These are phyloP conservation scores for Rhipidura dahli DNA, from an alignment of 2,113 vertebrate species.

Conservation along the genomic window DNA sequence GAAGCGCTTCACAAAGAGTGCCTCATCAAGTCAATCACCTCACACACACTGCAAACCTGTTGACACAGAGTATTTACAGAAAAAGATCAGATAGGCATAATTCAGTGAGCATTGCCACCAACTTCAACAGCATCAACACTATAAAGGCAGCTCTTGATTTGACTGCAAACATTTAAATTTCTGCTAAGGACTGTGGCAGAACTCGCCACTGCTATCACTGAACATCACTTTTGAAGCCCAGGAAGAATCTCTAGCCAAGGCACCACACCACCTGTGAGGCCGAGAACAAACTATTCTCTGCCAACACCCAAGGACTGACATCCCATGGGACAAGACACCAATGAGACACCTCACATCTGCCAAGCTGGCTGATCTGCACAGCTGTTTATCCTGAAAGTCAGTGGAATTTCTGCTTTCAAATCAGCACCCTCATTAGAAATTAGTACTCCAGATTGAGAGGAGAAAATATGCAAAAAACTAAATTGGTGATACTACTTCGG, in stretches of 20 bases:
- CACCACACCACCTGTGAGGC: accelerated
- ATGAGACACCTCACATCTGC: not conserved
- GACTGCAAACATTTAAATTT: not conserved
- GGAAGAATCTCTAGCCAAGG: accelerated
- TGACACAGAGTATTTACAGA: not conserved
- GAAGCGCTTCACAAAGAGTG: not conserved
- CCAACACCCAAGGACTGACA: too few relatives aligned
- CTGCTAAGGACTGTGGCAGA: not conserved
- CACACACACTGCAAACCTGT: not conserved
- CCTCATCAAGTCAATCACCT: not conserved
- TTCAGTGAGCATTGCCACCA: not conserved
- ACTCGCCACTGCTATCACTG: not conserved
- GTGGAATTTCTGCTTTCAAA: not conserved
- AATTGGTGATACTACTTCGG: not conserved
- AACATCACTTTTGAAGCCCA: too few relatives aligned
- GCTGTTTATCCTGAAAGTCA: not conserved
- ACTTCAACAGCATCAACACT: not conserved
- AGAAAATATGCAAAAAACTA: not conserved
- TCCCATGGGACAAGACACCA: not conserved
- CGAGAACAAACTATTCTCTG: accelerated
- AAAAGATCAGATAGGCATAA: not conserved
- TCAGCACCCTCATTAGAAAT: not conserved
- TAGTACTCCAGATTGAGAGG: not conserved
- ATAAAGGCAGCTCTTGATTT: not conserved
- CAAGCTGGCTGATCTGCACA: not conserved